Conservation (phyloP, 1,140 invertebrate species). For the Zaprionus tsacasi region DNA sequence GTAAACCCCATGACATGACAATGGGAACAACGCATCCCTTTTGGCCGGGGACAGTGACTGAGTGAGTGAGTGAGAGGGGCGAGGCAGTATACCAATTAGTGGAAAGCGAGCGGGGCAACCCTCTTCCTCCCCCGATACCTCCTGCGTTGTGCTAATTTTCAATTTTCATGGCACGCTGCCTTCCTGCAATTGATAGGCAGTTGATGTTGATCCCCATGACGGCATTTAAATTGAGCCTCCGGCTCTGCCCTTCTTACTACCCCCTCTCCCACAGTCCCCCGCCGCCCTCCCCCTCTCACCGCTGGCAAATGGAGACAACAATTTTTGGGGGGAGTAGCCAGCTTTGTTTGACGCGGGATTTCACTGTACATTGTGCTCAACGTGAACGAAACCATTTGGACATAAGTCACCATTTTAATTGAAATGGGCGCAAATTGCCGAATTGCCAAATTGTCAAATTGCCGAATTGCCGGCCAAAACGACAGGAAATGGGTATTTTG, state of each 20-base stretch:
- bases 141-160: slow-evolving; percentile 66
- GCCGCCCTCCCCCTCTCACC: not conserved
- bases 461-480: slow-evolving; percentile 34
- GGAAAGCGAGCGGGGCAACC: slow-evolving; percentile 31
- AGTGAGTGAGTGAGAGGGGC: not conserved
- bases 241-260: not conserved
- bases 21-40: slow-evolving; percentile 17
- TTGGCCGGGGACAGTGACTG: too few relatives aligned
- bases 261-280: not conserved
- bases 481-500: slow-evolving; percentile 76
- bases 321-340: not conserved
- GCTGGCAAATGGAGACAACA: not conserved
- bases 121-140: slow-evolving; percentile 7
- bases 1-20: slow-evolving; percentile 36
- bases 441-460: not conserved
- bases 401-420: slow-evolving; percentile 77
- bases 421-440: slow-evolving; percentile 46
- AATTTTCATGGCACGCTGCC: slow-evolving; percentile 72
- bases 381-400: slow-evolving; percentile 45
- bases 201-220: slow-evolving; percentile 74
- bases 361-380: slow-evolving; percentile 26
- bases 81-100: slow-evolving; percentile 29
- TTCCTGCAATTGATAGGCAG: slow-evolving; percentile 69
- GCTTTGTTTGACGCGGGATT: slow-evolving; percentile 18
- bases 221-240: slow-evolving; percentile 70